phyloP scores from a whole-genome alignment of 2,888 invertebrate genomes.

The Clistopyga incitator region DNA sequence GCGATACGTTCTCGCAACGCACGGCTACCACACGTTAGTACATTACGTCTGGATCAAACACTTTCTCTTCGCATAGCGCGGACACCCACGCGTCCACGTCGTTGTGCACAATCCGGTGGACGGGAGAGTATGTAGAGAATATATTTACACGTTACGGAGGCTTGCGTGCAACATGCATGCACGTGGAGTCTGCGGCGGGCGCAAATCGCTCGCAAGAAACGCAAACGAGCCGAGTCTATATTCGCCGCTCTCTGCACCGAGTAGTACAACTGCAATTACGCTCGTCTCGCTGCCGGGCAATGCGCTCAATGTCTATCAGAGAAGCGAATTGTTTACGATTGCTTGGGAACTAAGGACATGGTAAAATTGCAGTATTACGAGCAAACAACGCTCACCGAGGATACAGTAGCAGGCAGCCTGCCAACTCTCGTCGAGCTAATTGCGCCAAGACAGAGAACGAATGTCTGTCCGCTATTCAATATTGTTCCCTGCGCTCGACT shows the following conservation, averaged over 20 bases:
- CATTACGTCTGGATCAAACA: constrained; percentile 62
- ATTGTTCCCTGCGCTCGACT: constrained; percentile 26
- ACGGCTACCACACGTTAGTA: constrained; percentile 52
- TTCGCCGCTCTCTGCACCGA: constrained; percentile 7
- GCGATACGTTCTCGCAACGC: constrained; percentile 62
- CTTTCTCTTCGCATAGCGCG: constrained; percentile 76
- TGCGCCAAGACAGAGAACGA: constrained; percentile 61
- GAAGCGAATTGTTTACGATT: constrained; percentile 68
- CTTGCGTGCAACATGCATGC: constrained; percentile 27
- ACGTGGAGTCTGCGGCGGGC: constrained; percentile 22
- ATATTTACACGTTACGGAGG: constrained; percentile 4
- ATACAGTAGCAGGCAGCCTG: constrained; percentile 63
- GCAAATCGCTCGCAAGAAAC: constrained; percentile 29
- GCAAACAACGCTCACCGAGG: constrained; percentile 47
- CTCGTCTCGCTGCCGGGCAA: constrained; percentile 57
- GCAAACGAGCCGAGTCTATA: constrained; percentile 37
- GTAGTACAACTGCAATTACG: constrained; percentile 53
- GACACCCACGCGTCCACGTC: constrained; percentile 73
- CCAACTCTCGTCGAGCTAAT: constrained; percentile 69
- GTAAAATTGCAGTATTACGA: constrained; percentile 56
- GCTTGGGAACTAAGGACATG: constrained; percentile 56
- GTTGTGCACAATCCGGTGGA: constrained; percentile 28
- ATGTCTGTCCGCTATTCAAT: constrained; percentile 53
- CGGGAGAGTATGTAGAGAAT: not conserved
- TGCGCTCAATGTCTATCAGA: constrained; percentile 61